Evolutionary conservation across 2,797 vertebrate genomes (phyloP).

Genomic region (Hemitrygon akajei): DNA sequence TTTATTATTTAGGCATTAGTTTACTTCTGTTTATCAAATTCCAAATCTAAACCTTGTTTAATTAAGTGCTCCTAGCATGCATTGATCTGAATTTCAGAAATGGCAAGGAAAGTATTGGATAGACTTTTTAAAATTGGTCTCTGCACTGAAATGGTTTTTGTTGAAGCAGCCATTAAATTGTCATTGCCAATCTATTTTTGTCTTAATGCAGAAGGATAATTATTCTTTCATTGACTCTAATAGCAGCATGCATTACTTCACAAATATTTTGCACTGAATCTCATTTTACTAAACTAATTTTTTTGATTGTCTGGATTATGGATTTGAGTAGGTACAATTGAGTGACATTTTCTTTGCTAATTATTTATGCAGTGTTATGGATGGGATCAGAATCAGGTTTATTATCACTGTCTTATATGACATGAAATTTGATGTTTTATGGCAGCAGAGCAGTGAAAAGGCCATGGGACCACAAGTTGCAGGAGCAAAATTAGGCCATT

Average conservation of each 20-base stretch:
- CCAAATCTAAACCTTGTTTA: not conserved
- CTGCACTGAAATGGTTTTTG: not conserved
- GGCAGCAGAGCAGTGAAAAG: too few species aligned
- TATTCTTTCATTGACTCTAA: constrained; percentile 27
- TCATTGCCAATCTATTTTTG: constrained; percentile 34
- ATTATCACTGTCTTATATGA: too few species aligned
- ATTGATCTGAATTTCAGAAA: not conserved
- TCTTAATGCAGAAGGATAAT: constrained; percentile 11
- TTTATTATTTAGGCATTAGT: constrained; percentile 25
- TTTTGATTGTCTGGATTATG: not conserved
- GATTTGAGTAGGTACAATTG: not conserved
- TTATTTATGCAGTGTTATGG: not conserved
- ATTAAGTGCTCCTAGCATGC: not conserved
- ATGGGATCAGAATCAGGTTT: too few species aligned
- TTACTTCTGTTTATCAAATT: not conserved
- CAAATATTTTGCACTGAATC: constrained; percentile 6
- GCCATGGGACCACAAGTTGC: too few species aligned
- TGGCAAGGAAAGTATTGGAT: not conserved
- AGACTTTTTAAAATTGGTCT: constrained; percentile 13
- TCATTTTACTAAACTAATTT: constrained; percentile 2
- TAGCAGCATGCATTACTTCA: constrained; percentile 23
- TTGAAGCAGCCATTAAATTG: constrained; percentile 19
- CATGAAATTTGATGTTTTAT: too few species aligned
- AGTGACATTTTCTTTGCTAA: not conserved
- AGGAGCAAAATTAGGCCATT: too few species aligned